Base-by-base conservation (phyloP, 2,797 vertebrate genomes). In the Gallinago nigripennis region DNA sequence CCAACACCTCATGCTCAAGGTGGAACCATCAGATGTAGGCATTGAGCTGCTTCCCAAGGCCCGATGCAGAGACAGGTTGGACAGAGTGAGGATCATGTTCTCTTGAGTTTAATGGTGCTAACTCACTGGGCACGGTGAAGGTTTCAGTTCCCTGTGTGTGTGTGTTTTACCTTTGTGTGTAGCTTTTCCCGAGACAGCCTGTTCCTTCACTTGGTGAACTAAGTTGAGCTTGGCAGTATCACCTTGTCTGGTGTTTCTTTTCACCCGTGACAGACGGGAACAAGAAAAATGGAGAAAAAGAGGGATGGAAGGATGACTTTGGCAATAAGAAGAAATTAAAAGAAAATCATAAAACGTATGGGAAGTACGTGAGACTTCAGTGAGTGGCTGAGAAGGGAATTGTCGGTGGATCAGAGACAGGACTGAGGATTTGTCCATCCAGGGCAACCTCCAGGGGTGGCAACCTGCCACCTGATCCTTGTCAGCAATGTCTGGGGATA, bases 391-490 rank as follows among this genome's bases (percentile, higher is more conserved):
- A 69, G 45, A 84, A 86, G 18, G 31, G 41, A 64, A 28, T 8
- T 48, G 31, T 33, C 0, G 0, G 25, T 0, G 0, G 9, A 61
- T 61, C 50, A 50, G 66, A 82, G 72, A 35, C 37, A 90, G 57
- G 86, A 53, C 43, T 4, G 77, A 28, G 25, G 33, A 85, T 46
- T 87, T 13, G 3, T 69, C 33, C 76, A 54, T 11, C 6, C 64
- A 61, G 8, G 1, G 1, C 24, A 68, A 43, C 35, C 30, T 75
- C 80, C 69, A 77, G 78, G 51, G 45, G n/a, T n/a, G 75, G 81
- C 82, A 89, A 28, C 69, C 37, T 93, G 78, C 56, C 86, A 71
- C 18, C 75, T 89, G 73, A 90, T 88, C 75, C 57, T 92, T 93
- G 83, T 84, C 90, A 91, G 23, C 7, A n/a, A 33, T 18, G 31